These are phyloP conservation scores for Disparrhopalites patrizii DNA, from an alignment of 2,888 invertebrate species.

Conservation along the genomic window DNA sequence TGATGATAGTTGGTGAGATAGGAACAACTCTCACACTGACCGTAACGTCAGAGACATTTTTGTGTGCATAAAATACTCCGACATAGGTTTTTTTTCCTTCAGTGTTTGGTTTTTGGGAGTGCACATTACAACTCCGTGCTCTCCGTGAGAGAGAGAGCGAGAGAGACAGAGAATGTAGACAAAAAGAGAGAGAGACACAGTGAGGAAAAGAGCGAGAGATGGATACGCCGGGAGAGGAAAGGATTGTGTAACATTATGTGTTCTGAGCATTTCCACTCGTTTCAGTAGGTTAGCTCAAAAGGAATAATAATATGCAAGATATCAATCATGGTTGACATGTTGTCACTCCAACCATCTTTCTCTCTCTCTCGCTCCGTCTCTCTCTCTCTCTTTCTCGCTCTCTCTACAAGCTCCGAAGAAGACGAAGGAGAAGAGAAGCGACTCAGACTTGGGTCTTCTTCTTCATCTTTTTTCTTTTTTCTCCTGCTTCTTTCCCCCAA, in stretches of 20 bases:
- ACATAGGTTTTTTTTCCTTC: no score
- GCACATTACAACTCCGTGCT: no score
- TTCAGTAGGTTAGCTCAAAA: conserved; percentile 33
- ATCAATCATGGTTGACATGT: conserved; percentile 47
- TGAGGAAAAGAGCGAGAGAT: background rate
- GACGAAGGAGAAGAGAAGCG: conserved; percentile 27
- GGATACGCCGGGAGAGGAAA: background rate
- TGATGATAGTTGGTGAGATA: no score
- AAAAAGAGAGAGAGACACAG: conserved; percentile 1
- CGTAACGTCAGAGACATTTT: background rate
- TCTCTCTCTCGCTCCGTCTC: conserved; percentile 41
- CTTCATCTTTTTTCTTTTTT: conserved; percentile 14
- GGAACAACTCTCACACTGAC: conserved; percentile 6
- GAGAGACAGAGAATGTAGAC: no score
- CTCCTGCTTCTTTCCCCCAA: no score
- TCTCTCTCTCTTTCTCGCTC: no score
- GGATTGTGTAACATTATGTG: background rate
- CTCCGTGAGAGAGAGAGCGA: background rate
- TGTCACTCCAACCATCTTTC: conserved; percentile 40
- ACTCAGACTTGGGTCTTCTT: conserved; percentile 19
- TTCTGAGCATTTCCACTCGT: conserved; percentile 15
- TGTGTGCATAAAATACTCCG: no score
- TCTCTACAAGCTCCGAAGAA: conserved; percentile 17
- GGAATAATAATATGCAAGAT: conserved; percentile 46
- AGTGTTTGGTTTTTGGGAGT: no score